These are phyloP conservation scores for Tolmerus cingulatus DNA, from an alignment of 2,888 invertebrate species.

Conservation along the genomic window DNA sequence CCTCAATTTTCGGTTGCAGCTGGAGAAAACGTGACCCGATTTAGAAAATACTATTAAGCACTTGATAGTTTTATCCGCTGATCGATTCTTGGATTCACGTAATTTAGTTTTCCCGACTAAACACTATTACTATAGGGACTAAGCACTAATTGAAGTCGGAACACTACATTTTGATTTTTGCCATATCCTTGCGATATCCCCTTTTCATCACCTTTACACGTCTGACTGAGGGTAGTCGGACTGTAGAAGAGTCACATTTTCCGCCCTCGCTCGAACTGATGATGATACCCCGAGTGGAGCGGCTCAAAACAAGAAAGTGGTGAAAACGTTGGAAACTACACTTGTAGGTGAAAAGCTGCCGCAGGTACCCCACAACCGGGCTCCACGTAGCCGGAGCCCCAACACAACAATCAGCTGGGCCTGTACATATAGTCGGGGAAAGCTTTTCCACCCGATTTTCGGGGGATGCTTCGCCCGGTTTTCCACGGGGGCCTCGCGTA, in stretches of 20 bases:
- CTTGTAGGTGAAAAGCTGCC: slow-evolving; percentile 19
- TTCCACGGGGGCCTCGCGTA: neutral
- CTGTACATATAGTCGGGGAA: neutral
- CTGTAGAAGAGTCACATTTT: slow-evolving; percentile 39
- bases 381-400: neutral
- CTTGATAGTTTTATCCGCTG: neutral
- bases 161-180: neutral
- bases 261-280: slow-evolving; percentile 22
- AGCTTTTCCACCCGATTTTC: neutral
- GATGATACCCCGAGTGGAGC: neutral
- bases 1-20: neutral
- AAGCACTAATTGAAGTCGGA: slow-evolving; percentile 40
- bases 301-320: slow-evolving; percentile 2
- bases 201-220: neutral
- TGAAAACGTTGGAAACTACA: slow-evolving; percentile 8
- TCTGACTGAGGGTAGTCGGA: neutral
- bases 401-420: neutral
- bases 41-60: neutral
- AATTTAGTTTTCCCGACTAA: neutral
- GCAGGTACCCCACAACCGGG: neutral
- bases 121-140: neutral
- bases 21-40: slow-evolving; percentile 10
- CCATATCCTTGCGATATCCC: neutral
- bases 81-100: neutral
- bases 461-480: neutral